Conservation (phyloP, 2,797 vertebrate genomes). For the Ctenopoma multispine region DNA sequence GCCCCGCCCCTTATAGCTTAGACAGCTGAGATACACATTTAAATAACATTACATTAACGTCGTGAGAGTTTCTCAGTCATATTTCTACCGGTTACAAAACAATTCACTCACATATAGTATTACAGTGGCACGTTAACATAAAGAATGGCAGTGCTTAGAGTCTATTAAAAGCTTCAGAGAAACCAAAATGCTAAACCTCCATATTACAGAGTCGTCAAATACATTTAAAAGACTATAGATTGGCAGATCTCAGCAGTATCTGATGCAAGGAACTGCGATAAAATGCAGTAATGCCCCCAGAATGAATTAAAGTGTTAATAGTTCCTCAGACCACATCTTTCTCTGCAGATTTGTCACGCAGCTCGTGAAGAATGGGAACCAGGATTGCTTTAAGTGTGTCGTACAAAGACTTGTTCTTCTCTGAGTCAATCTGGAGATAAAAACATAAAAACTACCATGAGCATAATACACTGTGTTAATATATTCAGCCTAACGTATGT, state of each 20-base stretch:
- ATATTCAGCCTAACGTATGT: fast-evolving
- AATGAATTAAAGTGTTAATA: neutral
- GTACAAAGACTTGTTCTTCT: slow-evolving; percentile 84
- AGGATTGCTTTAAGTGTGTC: slow-evolving; percentile 88
- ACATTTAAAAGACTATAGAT: slow-evolving; percentile 24
- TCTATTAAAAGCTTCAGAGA: slow-evolving; percentile 53
- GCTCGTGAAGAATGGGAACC: slow-evolving; percentile 86
- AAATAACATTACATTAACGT: slow-evolving; percentile 54
- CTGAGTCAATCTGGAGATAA: slow-evolving; percentile 68
- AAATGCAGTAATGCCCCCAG: slow-evolving; percentile 58
- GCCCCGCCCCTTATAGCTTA: slow-evolving; percentile 3
- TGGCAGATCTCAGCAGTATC: slow-evolving; percentile 56
- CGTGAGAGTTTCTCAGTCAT: slow-evolving; percentile 45
- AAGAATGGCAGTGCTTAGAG: slow-evolving; percentile 76
- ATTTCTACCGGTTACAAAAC: slow-evolving; percentile 39
- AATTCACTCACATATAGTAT: slow-evolving; percentile 49
- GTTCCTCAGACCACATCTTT: slow-evolving; percentile 38
- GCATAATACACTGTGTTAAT: neutral
- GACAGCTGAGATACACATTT: slow-evolving; percentile 44
- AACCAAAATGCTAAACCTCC: slow-evolving; percentile 37
- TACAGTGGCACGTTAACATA: slow-evolving; percentile 75
- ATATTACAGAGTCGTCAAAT: slow-evolving; percentile 34
- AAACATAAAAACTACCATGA: neutral
- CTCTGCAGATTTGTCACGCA: slow-evolving; percentile 81
- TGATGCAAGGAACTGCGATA: slow-evolving; percentile 34